A percentile compares a stretch with the other conserved stretches of the same genome.
Conservation (phyloP, 2,797 vertebrate species). For the Pantherophis vulpinus region DNA sequence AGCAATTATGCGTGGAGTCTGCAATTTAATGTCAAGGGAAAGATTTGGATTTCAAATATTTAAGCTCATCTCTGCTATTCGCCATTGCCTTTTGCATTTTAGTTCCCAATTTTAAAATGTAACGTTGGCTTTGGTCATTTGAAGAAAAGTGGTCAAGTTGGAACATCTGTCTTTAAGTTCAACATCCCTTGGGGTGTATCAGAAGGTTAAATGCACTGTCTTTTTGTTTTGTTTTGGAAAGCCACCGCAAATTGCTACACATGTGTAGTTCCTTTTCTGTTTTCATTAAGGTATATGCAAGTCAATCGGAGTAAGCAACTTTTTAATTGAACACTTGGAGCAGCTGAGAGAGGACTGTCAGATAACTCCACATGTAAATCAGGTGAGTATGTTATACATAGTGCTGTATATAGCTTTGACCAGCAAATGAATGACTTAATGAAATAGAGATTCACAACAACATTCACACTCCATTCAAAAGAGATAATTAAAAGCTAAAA, state of each 20-base stretch:
- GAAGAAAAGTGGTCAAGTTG: neutral
- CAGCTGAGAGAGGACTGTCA: conserved; percentile 78
- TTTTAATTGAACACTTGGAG: conserved; percentile 79
- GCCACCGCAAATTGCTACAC: conserved; percentile 19
- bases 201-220: neutral
- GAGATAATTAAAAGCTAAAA: neutral
- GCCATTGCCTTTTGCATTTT: neutral
- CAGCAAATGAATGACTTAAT: neutral
- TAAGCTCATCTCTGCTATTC: neutral
- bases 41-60: neutral
- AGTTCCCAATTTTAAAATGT: neutral
- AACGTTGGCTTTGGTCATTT: neutral
- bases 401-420: neutral
- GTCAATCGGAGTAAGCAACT: conserved; percentile 83
- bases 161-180: neutral
- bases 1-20: neutral
- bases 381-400: conserved; percentile 63
- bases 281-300: conserved; percentile 72
- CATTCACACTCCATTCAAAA: neutral
- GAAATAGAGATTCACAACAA: neutral
- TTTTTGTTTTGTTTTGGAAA: neutral
- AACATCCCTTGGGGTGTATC: neutral
- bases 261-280: conserved; percentile 20
- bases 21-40: neutral
- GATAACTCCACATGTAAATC: conserved; percentile 76